Conservation (phyloP, 2,888 invertebrate species). For the Himalopsyche kuldschensis region DNA sequence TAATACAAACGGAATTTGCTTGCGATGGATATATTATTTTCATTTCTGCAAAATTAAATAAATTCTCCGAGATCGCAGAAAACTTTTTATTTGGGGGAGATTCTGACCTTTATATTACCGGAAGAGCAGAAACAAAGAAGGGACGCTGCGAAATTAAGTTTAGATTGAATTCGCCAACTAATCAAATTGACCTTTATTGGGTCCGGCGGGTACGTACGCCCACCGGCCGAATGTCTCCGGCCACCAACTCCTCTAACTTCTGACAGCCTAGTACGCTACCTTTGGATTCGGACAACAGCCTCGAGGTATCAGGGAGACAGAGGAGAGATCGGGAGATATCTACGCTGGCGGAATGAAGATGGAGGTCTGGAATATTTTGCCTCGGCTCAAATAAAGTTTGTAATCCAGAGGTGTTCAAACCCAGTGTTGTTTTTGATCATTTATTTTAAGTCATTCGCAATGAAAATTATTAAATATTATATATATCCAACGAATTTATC, state of each 20-base stretch:
- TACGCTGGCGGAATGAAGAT: not conserved
- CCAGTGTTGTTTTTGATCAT: too few species aligned
- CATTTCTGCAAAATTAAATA: not conserved
- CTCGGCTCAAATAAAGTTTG: not conserved
- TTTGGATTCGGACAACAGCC: not conserved
- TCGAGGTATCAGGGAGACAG: not conserved
- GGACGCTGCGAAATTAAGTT: not conserved
- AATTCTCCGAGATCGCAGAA: not conserved
- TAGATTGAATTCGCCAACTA: constrained; percentile 3
- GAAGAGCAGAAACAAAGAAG: not conserved
- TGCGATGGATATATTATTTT: not conserved
- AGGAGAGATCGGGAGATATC: not conserved
- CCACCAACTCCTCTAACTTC: not conserved
- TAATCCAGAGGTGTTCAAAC: not conserved
- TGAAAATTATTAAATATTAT: too few species aligned
- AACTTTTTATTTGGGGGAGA: not conserved
- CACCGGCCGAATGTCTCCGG: not conserved
- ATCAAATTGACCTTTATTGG: not conserved
- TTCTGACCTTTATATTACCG: not conserved
- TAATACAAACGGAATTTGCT: not conserved
- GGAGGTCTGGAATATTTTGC: not conserved
- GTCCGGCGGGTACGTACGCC: not conserved
- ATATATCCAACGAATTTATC: too few species aligned
- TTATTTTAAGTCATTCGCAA: too few species aligned
- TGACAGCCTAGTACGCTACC: not conserved